Conservation (phyloP, 2,113 vertebrate species). For the Myanophis thanlyinensis region DNA sequence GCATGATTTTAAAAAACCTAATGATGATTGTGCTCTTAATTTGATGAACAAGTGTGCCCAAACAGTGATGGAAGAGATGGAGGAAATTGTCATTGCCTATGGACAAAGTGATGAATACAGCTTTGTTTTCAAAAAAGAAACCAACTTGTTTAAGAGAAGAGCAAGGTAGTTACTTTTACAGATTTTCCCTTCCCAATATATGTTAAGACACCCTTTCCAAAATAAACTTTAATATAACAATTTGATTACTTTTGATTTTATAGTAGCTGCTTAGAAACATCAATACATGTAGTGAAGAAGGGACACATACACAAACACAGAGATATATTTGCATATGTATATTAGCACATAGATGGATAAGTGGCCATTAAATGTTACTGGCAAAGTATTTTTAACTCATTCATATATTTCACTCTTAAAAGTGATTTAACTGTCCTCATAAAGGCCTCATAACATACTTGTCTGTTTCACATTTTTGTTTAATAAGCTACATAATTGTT, state of each 20-base stretch:
- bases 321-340: not conserved
- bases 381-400: not conserved
- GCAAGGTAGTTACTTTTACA: constrained; percentile 79
- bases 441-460: not conserved
- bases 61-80: constrained; percentile 90
- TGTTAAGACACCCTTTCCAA: not conserved
- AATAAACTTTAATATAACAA: not conserved
- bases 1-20: constrained; percentile 90
- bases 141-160: constrained; percentile 94
- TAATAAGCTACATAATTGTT: not conserved
- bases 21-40: constrained; percentile 85
- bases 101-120: constrained; percentile 98
- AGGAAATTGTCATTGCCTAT: constrained; percentile 89
- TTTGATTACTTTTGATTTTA: not conserved
- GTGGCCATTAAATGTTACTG: not conserved
- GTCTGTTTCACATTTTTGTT: not conserved
- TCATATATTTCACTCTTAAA: not conserved
- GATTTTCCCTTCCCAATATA: not conserved
- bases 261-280: not conserved
- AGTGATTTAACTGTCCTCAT: not conserved
- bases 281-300: not conserved
- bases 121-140: constrained; percentile 91
- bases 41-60: constrained; percentile 88
- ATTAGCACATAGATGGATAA: not conserved
- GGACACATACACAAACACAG: not conserved